Base-by-base conservation (phyloP, 2,113 vertebrate species). In the Nesogale talazaci region DNA sequence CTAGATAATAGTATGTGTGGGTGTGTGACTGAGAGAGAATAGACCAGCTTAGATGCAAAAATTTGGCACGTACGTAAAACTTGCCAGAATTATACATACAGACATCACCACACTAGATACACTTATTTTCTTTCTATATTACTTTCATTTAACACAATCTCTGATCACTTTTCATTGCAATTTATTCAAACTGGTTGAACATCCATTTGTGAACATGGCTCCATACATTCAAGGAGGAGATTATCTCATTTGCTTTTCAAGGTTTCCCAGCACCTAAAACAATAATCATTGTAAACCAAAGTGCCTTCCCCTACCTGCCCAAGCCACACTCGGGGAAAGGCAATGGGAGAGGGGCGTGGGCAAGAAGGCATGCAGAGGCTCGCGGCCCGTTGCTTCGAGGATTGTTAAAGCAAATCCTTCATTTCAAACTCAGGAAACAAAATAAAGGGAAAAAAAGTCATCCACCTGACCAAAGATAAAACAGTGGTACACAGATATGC, bases 51-150 rank as follows among this genome's bases (percentile, higher is more conserved):
- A 92, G 78, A 95, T 95, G 88, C 38, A 93, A 95, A 86, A 88
- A 93, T 97, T 94, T 95, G 94, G 83, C 69, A 82, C 69, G 82
- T 74, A 89, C 17, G 80, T 91, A 72, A 95, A 95, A 94, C 34
- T 88, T 97, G 74, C 80, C 91, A 96, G 94, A 97, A 97, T 94
- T 76, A 93, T 78, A 97, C 31, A 63, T 78, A 90, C 40, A 83
- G 89, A 81, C 23, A 91, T 92, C 1, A 52, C 52, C 27, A 42
- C 2, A 65, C 91, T 27, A 56, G 23, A 15, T 59, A 1, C 23
- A 72, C 67, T 57, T 80, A 67, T 67, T 94, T 46, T 89, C 69
- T 88, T 38, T 88, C 38, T 42, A 7, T 23, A 85, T 27, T 82
- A 34, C 86, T 95, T 96, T 90, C 42, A 94, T 86, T 70, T 83